Percentiles rank a stretch among this genome's conserved stretches.
These are phyloP conservation scores for Euphydryas editha DNA, from an alignment of 2,888 invertebrate genomes.

Conservation along the genomic window DNA sequence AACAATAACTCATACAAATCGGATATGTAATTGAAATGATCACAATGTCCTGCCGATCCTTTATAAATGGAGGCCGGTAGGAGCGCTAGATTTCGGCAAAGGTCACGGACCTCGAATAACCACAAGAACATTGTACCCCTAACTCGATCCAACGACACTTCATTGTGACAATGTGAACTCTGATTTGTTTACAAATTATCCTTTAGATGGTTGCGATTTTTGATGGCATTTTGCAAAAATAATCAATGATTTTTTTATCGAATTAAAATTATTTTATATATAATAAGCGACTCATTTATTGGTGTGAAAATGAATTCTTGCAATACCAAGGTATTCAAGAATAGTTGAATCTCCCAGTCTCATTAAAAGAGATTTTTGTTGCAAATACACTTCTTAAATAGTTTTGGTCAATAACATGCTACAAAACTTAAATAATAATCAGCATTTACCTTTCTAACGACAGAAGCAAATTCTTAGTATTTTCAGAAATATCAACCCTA, in stretches of 20 bases:
- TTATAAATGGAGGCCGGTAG: slow-evolving; percentile 41
- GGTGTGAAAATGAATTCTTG: too few species aligned
- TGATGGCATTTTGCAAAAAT: not conserved
- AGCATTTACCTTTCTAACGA: too few species aligned
- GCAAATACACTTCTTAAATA: too few species aligned
- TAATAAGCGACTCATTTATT: too few species aligned
- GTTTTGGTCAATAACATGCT: too few species aligned
- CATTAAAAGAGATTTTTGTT: too few species aligned
- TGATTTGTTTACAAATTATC: slow-evolving; percentile 47
- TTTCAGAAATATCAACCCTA: too few species aligned
- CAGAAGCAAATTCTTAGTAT: too few species aligned
- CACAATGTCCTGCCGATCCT: slow-evolving; percentile 41
- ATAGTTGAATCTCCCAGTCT: too few species aligned
- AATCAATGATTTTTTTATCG: not conserved
- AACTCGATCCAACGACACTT: slow-evolving; percentile 41
- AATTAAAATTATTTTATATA: not conserved
- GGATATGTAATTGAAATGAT: slow-evolving; percentile 3
- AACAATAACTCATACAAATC: slow-evolving; percentile 6
- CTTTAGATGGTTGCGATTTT: slow-evolving; percentile 16
- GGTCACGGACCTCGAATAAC: slow-evolving; percentile 49
- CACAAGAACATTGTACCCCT: slow-evolving; percentile 47
- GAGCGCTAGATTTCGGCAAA: slow-evolving; percentile 46
- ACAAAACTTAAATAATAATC: too few species aligned
- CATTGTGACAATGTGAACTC: slow-evolving; percentile 39
- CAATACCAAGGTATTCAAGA: too few species aligned